Percentiles rank a stretch among this genome's conserved stretches.
Conservation (phyloP, 2,113 vertebrate genomes). For the Cavia porcellus region DNA sequence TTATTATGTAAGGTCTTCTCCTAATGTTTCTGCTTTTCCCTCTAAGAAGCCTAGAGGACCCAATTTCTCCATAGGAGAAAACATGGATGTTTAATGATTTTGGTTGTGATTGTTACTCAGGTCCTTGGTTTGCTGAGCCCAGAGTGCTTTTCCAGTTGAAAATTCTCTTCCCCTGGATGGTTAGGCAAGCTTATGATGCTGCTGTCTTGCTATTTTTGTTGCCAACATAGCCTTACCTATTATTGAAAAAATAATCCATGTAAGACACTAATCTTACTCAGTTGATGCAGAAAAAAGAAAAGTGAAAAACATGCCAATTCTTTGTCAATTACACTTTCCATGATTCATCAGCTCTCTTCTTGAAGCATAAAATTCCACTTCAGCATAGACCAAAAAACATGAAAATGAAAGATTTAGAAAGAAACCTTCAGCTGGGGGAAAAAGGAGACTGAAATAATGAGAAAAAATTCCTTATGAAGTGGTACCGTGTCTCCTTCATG, state of each 20-base stretch:
- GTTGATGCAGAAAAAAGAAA: constrained; percentile 77
- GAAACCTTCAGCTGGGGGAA: constrained; percentile 53
- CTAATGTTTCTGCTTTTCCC: constrained; percentile 85
- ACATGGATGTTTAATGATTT: constrained; percentile 72
- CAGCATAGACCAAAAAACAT: constrained; percentile 10
- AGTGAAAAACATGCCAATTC: constrained; percentile 73
- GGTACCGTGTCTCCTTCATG: not conserved
- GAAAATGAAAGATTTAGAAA: constrained; percentile 58
- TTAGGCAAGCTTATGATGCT: constrained; percentile 74
- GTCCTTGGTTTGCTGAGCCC: constrained; percentile 69
- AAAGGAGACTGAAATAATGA: constrained; percentile 10
- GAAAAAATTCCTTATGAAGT: not conserved
- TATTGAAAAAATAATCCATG: constrained; percentile 77
- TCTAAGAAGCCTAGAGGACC: constrained; percentile 81
- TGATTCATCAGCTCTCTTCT: constrained; percentile 82
- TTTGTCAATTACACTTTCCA: constrained; percentile 84
- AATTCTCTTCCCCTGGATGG: constrained; percentile 74
- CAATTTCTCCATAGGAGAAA: constrained; percentile 78
- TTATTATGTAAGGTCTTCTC: constrained; percentile 88
- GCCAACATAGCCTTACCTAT: constrained; percentile 75
- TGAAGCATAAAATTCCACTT: constrained; percentile 75
- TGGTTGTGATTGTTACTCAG: constrained; percentile 68
- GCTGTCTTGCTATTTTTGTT: constrained; percentile 80
- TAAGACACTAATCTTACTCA: constrained; percentile 82
- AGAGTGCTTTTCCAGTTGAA: constrained; percentile 78